Percentiles rank a stretch among this genome's conserved stretches.
phyloP scores from a whole-genome alignment of 2,113 vertebrate species.

The Pangasianodon hypophthalmus region DNA sequence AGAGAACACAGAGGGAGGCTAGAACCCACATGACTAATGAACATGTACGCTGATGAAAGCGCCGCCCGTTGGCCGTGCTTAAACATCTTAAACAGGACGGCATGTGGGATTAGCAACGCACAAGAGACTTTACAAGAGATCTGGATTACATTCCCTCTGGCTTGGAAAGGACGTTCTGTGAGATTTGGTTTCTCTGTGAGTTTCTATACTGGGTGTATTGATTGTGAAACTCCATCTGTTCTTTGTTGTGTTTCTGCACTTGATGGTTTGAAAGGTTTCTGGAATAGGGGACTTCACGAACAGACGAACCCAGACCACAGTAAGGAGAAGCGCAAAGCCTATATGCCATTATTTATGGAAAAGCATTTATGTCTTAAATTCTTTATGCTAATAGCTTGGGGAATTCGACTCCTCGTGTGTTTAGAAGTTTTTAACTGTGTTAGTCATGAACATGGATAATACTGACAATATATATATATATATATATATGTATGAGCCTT shows the following conservation, averaged over 20 bases:
- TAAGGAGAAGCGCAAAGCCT: not conserved
- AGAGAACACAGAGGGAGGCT: conserved; percentile 1
- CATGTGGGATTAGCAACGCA: conserved; percentile 37
- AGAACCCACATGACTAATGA: conserved; percentile 22
- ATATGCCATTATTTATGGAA: conserved; percentile 13
- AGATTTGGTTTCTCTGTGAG: not conserved
- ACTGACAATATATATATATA: not conserved
- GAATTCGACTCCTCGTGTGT: not conserved
- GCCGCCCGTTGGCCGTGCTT: not conserved
- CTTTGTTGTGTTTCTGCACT: conserved; percentile 40
- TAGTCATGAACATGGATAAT: not conserved
- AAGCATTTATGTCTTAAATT: not conserved
- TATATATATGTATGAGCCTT: not conserved
- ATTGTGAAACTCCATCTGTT: conserved; percentile 49
- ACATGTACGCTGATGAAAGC: conserved; percentile 26
- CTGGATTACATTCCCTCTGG: conserved; percentile 44
- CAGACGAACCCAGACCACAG: not conserved
- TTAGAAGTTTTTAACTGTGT: not conserved
- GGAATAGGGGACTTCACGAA: not conserved
- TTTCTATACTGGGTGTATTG: conserved; percentile 41
- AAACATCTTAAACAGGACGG: conserved; percentile 28
- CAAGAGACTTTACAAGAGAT: conserved; percentile 28
- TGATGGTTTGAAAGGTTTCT: conserved; percentile 37
- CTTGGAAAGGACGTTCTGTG: conserved; percentile 20
- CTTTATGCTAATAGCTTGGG: not conserved